phyloP scores from a whole-genome alignment of 2,888 invertebrate genomes.

The Lithophane leautieri region DNA sequence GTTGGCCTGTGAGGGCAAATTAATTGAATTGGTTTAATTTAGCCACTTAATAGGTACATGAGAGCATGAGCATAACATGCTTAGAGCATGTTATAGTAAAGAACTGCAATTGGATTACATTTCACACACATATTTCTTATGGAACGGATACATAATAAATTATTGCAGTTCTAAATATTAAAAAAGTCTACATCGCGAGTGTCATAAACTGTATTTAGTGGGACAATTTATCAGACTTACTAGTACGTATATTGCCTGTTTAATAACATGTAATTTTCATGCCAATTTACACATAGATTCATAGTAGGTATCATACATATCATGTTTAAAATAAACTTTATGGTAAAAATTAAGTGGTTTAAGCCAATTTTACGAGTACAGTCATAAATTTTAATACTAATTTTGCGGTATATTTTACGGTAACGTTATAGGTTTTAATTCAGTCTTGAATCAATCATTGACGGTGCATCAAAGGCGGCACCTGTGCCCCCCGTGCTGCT shows the following conservation, averaged over 20 bases:
- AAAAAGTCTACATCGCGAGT: constrained; percentile 7
- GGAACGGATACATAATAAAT: constrained; percentile 2
- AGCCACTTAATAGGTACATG: constrained; percentile 38
- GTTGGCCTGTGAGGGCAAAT: constrained; percentile 64
- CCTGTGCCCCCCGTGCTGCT: constrained; percentile 84
- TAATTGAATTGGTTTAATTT: constrained; percentile 80
- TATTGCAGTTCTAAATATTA: constrained; percentile 36
- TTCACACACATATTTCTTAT: constrained; percentile 13
- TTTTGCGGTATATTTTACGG: constrained; percentile 73
- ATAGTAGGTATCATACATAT: constrained; percentile 23
- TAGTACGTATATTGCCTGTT: constrained; percentile 17
- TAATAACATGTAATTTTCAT: constrained; percentile 56
- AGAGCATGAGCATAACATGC: too few species aligned
- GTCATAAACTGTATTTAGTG: constrained; percentile 27
- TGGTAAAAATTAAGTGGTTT: constrained; percentile 60
- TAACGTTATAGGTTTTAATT: constrained; percentile 74
- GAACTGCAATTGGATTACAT: constrained; percentile 8
- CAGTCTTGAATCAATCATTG: constrained; percentile 69
- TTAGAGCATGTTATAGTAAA: constrained; percentile 4
- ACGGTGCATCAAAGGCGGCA: constrained; percentile 84
- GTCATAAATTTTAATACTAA: constrained; percentile 74
- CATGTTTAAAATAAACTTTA: constrained; percentile 35
- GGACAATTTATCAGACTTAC: constrained; percentile 14
- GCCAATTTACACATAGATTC: constrained; percentile 45
- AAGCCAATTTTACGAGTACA: constrained; percentile 67